Percentiles rank a stretch among this genome's conserved stretches.
phyloP scores from a whole-genome alignment of 1,140 invertebrate species.

The Epicauta chinensis region DNA sequence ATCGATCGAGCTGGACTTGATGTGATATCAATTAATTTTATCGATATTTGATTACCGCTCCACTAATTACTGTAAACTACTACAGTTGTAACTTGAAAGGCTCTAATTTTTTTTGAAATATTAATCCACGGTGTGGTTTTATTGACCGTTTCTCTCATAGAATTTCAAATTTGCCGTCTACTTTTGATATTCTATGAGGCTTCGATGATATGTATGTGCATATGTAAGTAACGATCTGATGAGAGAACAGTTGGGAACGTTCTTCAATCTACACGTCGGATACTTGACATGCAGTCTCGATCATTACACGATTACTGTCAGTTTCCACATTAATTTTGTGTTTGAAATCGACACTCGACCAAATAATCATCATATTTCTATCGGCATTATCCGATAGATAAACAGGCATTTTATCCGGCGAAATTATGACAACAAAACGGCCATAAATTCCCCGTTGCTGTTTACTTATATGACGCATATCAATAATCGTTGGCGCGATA shows the following conservation, averaged over 20 bases:
- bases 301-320: background rate
- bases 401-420: no score
- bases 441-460: constrained; percentile 2
- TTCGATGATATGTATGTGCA: constrained; percentile 26
- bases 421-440: background rate
- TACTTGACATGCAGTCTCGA: background rate
- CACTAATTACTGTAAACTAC: no score
- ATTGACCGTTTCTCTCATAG: constrained; percentile 1
- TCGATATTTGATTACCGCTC: no score
- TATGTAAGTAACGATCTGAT: constrained; percentile 26
- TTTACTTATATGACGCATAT: constrained; percentile 11
- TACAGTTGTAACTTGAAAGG: no score
- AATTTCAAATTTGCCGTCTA: constrained; percentile 22
- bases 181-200: constrained; percentile 20
- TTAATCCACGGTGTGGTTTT: no score
- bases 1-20: no score
- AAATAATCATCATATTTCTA: no score
- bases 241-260: constrained; percentile 18
- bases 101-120: no score
- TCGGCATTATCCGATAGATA: no score
- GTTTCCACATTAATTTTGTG: background rate
- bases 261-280: constrained; percentile 25
- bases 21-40: no score
- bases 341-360: no score
- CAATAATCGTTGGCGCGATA: constrained; percentile 1